Conservation (phyloP, 2,113 vertebrate genomes). For the Paraplagusia blochii region DNA sequence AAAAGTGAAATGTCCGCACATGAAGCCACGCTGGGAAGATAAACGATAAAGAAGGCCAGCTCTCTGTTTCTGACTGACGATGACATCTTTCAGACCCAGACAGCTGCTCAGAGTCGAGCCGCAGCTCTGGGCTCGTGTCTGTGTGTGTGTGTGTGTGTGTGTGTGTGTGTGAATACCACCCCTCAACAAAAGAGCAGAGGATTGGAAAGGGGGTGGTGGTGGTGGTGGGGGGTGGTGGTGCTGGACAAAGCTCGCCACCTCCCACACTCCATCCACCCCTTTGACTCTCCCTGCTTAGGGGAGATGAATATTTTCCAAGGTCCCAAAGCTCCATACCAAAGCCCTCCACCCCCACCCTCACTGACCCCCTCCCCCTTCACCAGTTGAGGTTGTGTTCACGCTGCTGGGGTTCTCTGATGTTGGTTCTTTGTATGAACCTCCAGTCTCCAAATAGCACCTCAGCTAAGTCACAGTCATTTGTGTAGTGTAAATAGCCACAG, state of each 20-base stretch:
- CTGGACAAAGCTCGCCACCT: constrained; percentile 64
- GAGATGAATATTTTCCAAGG: constrained; percentile 69
- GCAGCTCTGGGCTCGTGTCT: constrained; percentile 34
- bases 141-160: constrained; percentile 29
- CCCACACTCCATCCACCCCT: background rate
- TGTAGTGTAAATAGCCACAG: too few species aligned
- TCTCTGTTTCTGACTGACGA: constrained; percentile 39
- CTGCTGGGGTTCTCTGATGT: constrained; percentile 3
- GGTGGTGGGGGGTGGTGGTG: too few species aligned
- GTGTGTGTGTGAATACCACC: constrained; percentile 31
- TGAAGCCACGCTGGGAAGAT: background rate
- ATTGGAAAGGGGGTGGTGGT: constrained; percentile 33
- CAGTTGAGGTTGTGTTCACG: constrained; percentile 10
- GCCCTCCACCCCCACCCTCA: constrained; percentile 8
- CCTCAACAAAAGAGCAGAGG: constrained; percentile 64
- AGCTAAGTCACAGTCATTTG: too few species aligned
- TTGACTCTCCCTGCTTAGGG: constrained; percentile 56
- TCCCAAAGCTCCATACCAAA: constrained; percentile 40
- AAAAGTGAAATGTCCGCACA: background rate
- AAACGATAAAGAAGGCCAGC: constrained; percentile 5
- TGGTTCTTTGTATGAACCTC: background rate
- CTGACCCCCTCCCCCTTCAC: background rate
- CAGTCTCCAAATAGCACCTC: too few species aligned
- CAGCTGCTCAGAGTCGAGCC: constrained; percentile 63
- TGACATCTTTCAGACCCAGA: constrained; percentile 59